Base-by-base conservation (phyloP, 2,888 invertebrate species). In the Aspidapion aeneum region DNA sequence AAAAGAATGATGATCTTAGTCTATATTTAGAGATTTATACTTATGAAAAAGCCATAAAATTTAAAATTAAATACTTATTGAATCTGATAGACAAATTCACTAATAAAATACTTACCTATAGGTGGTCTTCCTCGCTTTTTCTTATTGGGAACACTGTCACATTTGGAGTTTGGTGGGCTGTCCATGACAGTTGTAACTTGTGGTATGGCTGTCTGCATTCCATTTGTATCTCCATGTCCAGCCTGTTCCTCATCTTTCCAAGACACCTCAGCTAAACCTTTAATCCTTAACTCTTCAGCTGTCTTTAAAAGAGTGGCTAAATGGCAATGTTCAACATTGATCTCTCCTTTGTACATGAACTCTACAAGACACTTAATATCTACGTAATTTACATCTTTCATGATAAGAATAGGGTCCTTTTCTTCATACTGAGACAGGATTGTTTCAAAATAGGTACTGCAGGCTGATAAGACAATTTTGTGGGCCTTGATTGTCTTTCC, bases 301-400 rank as follows among this genome's bases (percentile, higher is more conserved):
- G 95, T 95, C 82, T 94, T 94, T 74, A 96, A 80, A 64, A 96
- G 82, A 19, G 94, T 93, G 20, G 93, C 90, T 70, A 96, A 81
- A 76, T 94, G 93, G 65, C 92, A 91, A 82, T 94, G 94, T 76
- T 94, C 93, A 63, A 96, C 94, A 82, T 94, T 94, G 80, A 96
- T 95, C 83, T 96, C 96, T 68, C 96, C 96, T 75, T 93, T 93
- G 81, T 96, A 96, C 95, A 96, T 96, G 78, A 95, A 96, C 79
- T 94, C 93, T 61, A 96, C 91, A 69, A 96, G 85, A 66, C 94
- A 93, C 79, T 90, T 90, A 73, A 96, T 88, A 81, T 96, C 95
- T 69, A 91, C 88, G 76, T 93, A 95, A 78, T 93, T 90, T 66
- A 95, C 93, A 80, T 96, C 95, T 82, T 94, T 94, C 77, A 95